These are phyloP conservation scores for Villa cingulata DNA, from an alignment of 2,888 invertebrate species.

Conservation along the genomic window DNA sequence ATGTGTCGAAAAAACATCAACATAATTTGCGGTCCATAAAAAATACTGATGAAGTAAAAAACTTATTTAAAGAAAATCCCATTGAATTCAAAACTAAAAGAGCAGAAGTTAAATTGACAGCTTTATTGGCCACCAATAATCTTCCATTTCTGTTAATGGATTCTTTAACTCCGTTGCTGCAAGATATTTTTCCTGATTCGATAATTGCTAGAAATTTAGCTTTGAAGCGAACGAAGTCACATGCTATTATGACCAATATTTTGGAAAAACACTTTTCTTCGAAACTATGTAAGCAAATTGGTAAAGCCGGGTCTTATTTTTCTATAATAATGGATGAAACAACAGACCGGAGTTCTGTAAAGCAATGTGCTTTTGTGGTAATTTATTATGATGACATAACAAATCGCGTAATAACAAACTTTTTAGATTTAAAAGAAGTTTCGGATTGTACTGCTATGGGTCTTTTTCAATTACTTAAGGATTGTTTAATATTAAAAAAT, in stretches of 20 bases:
- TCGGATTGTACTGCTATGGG: neutral
- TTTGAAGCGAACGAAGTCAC: neutral
- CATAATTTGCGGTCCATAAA: too few relatives aligned
- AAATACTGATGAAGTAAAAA: too few relatives aligned
- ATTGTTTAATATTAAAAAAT: neutral
- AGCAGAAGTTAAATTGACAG: too few relatives aligned
- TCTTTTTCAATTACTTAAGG: neutral
- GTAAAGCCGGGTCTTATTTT: neutral
- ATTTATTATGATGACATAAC: neutral
- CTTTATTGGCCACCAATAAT: too few relatives aligned
- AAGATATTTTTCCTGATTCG: too few relatives aligned
- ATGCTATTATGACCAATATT: neutral
- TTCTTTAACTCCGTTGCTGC: too few relatives aligned
- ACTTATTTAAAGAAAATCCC: too few relatives aligned
- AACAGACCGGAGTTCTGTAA: neutral
- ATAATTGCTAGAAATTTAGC: too few relatives aligned
- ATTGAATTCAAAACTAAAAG: too few relatives aligned
- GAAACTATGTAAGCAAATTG: neutral
- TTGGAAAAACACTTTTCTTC: neutral
- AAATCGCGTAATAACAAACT: neutral
- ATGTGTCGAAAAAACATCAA: too few relatives aligned
- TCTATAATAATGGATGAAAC: constrained; percentile 1
- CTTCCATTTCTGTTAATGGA: too few relatives aligned
- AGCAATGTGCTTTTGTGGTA: neutral
- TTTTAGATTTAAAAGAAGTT: neutral